Percentiles rank a stretch among this genome's conserved stretches.
Evolutionary conservation across 2,888 invertebrate genomes (phyloP).

Genomic region (Drosophila gaucha): DNA sequence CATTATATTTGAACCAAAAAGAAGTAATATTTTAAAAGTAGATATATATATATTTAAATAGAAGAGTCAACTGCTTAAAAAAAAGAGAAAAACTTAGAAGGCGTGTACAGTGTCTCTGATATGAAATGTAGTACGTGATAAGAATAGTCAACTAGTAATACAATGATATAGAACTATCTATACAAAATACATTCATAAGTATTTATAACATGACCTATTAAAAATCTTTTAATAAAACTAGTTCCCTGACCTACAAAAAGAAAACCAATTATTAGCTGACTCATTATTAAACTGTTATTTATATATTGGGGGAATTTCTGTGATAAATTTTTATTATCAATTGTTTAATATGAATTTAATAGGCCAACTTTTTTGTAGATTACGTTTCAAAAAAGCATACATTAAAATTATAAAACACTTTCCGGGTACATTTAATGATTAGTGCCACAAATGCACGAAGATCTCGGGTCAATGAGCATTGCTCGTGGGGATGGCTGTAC

Average conservation of each 20-base stretch:
- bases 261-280: not conserved
- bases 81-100: not conserved
- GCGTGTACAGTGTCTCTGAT: too few relatives aligned
- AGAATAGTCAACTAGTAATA: not conserved
- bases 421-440: constrained; percentile 32
- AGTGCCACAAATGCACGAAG: not conserved
- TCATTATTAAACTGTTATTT: too few relatives aligned
- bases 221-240: not conserved
- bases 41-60: not conserved
- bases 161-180: not conserved
- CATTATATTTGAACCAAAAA: not conserved
- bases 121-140: not conserved
- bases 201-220: not conserved
- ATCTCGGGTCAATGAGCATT: constrained; percentile 19
- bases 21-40: not conserved
- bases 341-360: not conserved
- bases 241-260: not conserved
- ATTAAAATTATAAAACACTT: constrained; percentile 1
- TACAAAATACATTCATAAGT: not conserved
- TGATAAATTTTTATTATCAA: not conserved
- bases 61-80: too few relatives aligned
- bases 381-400: not conserved
- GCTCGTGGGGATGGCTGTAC: not conserved
- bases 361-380: not conserved
- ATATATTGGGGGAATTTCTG: not conserved